Evolutionary conservation across 2,113 vertebrate species (phyloP), one percentile per base, ranked within the genome.

Genomic region (Corvus moneduloides): DNA sequence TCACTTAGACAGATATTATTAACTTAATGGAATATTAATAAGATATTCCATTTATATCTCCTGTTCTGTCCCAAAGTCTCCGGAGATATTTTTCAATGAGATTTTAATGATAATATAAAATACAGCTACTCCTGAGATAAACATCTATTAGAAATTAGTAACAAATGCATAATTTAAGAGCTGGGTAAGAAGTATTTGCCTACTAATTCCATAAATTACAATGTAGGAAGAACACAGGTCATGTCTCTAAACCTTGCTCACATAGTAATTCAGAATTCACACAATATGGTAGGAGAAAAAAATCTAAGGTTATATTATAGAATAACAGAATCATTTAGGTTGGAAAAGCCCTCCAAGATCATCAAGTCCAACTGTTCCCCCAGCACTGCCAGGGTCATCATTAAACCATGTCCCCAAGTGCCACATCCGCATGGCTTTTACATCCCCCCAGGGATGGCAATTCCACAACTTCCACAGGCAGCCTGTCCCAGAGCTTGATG

Each of bases 21-120:
- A 92, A 84, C n/a, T 48, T 91, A 80, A 90, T 96, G 76, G 69
- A 95, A 84, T 93, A 93, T 80, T 95, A 96, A 94, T 92, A 84
- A 7, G 22, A 75, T 58, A 77, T 81, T 94, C 85, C 79, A 74
- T 92, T 96, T 93, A 52, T 86, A 77, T 56, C 76, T 88, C 32
- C 68, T 71, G 9, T 71, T 93, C 79, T 77, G 32, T 95, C 64
- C 52, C 68, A 92, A 80, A 68, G 52, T 35, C 92, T 93, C 83
- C 61, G 43, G 82, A 92, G 76, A 78, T 68, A 11, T 59, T 89
- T 93, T 92, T 73, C 76, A 88, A n/a, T 66, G 67, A 92, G 61
- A 90, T 86, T 95, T 94, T 94, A 93, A 89, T 59, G 75, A 59
- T 55, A 88, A 72, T 71, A 86, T 49, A 67, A 92, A 95, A 93